These are phyloP conservation scores for Ariolimax columbianus DNA, from an alignment of 2,888 invertebrate species.

Conservation along the genomic window DNA sequence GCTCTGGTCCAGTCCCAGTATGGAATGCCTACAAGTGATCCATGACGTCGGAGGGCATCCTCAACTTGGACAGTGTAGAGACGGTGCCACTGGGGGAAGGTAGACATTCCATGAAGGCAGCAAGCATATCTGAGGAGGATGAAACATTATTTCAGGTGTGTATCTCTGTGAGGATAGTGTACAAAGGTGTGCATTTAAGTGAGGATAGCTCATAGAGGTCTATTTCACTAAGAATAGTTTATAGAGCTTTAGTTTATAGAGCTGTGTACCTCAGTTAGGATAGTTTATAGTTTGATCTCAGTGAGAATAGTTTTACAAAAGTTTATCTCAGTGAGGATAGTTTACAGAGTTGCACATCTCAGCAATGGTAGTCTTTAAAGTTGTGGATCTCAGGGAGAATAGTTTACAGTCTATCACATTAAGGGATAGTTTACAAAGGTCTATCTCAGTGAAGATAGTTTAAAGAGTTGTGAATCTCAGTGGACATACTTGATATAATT, in stretches of 20 bases:
- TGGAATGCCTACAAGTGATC: constrained; percentile 56
- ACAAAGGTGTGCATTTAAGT: neutral
- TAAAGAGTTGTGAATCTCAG: neutral
- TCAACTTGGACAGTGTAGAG: constrained; percentile 60
- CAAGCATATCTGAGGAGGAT: constrained; percentile 52
- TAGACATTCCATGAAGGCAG: constrained; percentile 60
- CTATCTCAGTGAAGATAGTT: neutral
- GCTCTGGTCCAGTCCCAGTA: constrained; percentile 58
- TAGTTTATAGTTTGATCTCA: neutral
- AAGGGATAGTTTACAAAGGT: neutral
- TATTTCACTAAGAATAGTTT: neutral
- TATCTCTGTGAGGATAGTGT: neutral
- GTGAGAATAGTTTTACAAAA: no score
- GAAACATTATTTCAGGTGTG: neutral
- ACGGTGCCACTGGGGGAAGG: constrained; percentile 61
- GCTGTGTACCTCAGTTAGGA: neutral
- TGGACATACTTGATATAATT: neutral
- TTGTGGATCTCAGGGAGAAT: no score
- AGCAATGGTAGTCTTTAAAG: neutral
- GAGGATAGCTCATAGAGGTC: neutral
- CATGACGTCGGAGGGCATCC: constrained; percentile 57
- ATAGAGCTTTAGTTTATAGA: neutral
- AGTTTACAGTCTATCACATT: no score
- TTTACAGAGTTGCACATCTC: neutral
- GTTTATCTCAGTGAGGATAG: neutral